Conservation (phyloP, 2,888 invertebrate genomes). For the Scotopteryx bipunctaria region DNA sequence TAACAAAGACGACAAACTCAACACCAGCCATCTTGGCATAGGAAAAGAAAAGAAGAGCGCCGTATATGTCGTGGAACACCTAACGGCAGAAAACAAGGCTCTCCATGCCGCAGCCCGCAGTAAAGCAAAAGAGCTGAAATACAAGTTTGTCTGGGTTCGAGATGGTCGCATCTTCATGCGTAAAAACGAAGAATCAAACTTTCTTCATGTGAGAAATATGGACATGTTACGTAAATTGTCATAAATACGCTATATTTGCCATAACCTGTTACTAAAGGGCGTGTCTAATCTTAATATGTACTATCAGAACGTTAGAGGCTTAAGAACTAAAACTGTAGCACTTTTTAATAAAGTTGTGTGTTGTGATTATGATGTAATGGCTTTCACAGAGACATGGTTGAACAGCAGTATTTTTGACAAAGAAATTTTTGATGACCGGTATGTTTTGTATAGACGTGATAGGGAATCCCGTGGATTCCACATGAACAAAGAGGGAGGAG, state of each 20-base stretch:
- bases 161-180: background rate
- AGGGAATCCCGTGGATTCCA: background rate
- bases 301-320: background rate
- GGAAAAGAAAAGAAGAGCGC: no score
- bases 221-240: background rate
- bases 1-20: no score
- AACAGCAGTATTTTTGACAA: background rate
- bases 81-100: no score
- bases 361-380: background rate
- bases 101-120: background rate
- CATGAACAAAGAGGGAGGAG: background rate
- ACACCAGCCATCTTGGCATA: no score
- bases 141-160: background rate
- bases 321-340: background rate
- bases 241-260: background rate
- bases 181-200: background rate
- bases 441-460: background rate
- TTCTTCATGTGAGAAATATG: background rate
- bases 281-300: background rate
- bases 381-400: slow-evolving; percentile 1
- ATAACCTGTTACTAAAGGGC: background rate
- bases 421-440: background rate
- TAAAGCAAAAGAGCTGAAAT: background rate
- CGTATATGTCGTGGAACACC: no score
- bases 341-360: background rate